Percentiles rank a stretch among this genome's conserved stretches.
Evolutionary conservation across 1,140 invertebrate genomes (phyloP).

Genomic region (Heliconius hewitsoni): DNA sequence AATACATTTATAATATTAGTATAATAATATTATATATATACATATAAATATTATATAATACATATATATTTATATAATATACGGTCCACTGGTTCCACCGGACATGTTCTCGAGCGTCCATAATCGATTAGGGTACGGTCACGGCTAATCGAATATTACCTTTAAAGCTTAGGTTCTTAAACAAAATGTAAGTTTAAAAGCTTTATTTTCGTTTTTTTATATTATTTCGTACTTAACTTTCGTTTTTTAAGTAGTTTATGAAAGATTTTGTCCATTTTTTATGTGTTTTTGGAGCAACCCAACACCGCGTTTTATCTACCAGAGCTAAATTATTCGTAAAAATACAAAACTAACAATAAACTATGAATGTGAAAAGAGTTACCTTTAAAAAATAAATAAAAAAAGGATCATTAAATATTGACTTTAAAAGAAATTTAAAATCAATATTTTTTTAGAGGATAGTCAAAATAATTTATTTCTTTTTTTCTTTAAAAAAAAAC

Average conservation of each 20-base stretch:
- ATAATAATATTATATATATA: background rate
- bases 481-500: no score
- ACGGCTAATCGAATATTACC: constrained; percentile 5
- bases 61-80: background rate
- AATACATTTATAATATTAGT: background rate
- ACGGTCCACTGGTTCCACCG: constrained; percentile 2
- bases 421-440: no score
- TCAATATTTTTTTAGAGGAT: no score
- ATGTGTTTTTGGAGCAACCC: no score
- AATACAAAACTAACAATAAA: no score
- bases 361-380: no score
- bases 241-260: background rate
- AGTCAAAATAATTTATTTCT: no score
- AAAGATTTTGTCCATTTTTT: background rate
- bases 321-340: no score
- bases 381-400: no score
- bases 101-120: background rate
- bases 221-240: background rate
- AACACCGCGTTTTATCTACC: no score
- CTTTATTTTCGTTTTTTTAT: background rate
- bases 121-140: background rate
- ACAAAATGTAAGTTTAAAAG: background rate
- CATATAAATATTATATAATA: background rate
- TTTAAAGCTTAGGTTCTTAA: background rate
- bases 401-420: no score